Conservation (phyloP, 2,888 invertebrate species). For the Liopterus haemorrhoidalis region DNA sequence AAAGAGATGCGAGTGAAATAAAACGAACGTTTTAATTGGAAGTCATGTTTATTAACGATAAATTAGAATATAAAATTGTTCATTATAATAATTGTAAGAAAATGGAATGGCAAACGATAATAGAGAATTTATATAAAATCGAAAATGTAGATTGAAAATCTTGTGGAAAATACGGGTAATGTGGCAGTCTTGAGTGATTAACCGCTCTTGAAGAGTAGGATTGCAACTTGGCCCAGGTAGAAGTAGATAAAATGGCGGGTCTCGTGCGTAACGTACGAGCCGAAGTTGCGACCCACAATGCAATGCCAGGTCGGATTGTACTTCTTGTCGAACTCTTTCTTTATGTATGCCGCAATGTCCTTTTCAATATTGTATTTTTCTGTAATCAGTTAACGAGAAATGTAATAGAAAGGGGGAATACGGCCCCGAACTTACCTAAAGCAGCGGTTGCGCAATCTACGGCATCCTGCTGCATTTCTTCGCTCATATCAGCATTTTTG, state of each 20-base stretch:
- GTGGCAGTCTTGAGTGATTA: slow-evolving; percentile 60
- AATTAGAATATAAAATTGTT: too few relatives aligned
- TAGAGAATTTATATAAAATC: too few relatives aligned
- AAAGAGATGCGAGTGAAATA: too few relatives aligned
- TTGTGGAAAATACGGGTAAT: too few relatives aligned
- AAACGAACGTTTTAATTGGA: too few relatives aligned
- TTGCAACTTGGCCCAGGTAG: slow-evolving; percentile 98
- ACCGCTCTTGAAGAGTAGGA: slow-evolving; percentile 98
- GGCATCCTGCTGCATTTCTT: slow-evolving; percentile 99
- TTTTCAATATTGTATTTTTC: slow-evolving; percentile 99
- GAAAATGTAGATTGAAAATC: too few relatives aligned
- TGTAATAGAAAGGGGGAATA: too few relatives aligned
- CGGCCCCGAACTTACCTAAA: too few relatives aligned
- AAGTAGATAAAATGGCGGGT: slow-evolving; percentile 99
- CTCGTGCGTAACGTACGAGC: slow-evolving; percentile 97
- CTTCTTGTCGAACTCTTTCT: slow-evolving; percentile 99
- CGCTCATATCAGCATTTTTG: slow-evolving; percentile 99
- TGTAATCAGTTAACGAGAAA: too few relatives aligned
- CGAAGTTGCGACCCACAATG: slow-evolving; percentile 98
- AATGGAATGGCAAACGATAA: too few relatives aligned
- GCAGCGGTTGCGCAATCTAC: slow-evolving; percentile 99
- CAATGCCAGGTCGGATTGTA: slow-evolving; percentile 99
- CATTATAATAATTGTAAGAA: too few relatives aligned
- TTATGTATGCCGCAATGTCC: slow-evolving; percentile 98
- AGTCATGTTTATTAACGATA: too few relatives aligned